A percentile compares a stretch with the other conserved stretches of the same genome.
phyloP scores from a whole-genome alignment of 2,797 vertebrate genomes.

The Champsocephalus gunnari region DNA sequence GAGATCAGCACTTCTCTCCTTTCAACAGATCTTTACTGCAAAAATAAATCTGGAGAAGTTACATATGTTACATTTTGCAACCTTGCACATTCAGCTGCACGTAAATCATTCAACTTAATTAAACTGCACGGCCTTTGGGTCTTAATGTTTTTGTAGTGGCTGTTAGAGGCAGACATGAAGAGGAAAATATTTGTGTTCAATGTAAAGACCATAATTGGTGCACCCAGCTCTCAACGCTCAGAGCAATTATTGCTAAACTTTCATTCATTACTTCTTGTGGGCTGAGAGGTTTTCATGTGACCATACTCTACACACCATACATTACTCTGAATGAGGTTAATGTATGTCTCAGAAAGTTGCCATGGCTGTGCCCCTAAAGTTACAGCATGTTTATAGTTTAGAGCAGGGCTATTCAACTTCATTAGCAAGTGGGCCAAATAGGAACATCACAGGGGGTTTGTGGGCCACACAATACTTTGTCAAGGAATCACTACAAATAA shows the following conservation, averaged over 20 bases:
- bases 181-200: constrained; percentile 20
- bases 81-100: constrained; percentile 7
- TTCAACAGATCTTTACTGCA: not conserved
- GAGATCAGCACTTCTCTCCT: not conserved
- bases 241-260: constrained; percentile 12
- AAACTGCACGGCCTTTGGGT: not conserved
- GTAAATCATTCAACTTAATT: constrained; percentile 16
- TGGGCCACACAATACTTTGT: too few species aligned
- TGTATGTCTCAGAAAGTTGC: not conserved
- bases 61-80: not conserved
- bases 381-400: not conserved
- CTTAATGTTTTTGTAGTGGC: constrained; percentile 26
- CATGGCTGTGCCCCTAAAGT: not conserved
- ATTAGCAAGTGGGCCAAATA: too few species aligned
- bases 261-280: not conserved
- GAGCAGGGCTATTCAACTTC: too few species aligned
- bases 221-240: not conserved
- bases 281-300: constrained; percentile 17
- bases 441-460: too few species aligned
- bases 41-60: not conserved
- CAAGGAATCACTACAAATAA: too few species aligned
- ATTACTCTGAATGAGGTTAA: constrained; percentile 12
- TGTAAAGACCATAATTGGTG: constrained; percentile 17
- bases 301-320: constrained; percentile 4
- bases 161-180: constrained; percentile 2